These are phyloP conservation scores for Myotis lucifugus DNA, from an alignment of 2,113 vertebrate species.

Conservation along the genomic window DNA sequence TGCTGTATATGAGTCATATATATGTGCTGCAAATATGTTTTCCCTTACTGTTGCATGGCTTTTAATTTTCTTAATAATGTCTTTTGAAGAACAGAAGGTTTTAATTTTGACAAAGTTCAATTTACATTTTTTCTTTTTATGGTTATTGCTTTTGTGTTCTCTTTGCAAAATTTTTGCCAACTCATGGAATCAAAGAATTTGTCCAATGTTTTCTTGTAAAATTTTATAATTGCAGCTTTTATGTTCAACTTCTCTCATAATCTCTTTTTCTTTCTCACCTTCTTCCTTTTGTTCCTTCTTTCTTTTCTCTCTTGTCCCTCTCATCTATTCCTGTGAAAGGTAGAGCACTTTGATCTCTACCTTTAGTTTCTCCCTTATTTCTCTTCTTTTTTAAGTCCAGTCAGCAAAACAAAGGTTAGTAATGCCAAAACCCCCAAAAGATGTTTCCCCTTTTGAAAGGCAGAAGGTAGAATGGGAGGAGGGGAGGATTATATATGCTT, in stretches of 20 bases:
- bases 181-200: background rate
- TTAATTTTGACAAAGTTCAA: background rate
- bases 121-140: background rate
- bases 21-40: background rate
- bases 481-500: background rate
- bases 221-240: background rate
- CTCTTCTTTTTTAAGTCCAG: background rate
- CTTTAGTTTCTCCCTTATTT: background rate
- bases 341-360: background rate
- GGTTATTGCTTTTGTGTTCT: background rate
- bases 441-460: background rate
- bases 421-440: background rate
- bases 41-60: background rate
- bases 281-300: background rate
- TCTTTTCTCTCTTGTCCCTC: background rate
- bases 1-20: background rate
- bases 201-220: background rate
- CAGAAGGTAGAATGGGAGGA: background rate
- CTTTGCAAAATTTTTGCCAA: background rate
- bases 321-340: background rate
- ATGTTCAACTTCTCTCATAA: background rate
- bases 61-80: slow-evolving; percentile 18
- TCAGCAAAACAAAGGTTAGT: background rate
- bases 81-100: background rate
- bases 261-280: background rate